phyloP scores from a whole-genome alignment of 2,888 invertebrate genomes.

The Agelastica alni region DNA sequence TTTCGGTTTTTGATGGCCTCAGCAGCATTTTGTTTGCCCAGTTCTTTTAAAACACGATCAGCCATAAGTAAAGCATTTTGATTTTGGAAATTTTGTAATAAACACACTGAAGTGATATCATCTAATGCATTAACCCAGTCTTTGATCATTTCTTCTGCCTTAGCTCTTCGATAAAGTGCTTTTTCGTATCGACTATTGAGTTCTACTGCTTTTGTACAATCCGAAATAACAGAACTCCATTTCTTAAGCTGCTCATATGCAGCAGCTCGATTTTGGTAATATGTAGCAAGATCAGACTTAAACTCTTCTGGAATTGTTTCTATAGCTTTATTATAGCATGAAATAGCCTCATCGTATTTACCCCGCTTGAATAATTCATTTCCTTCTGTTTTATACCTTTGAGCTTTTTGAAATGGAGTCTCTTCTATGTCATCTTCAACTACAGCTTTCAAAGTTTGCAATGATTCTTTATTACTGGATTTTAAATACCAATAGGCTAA shows the following conservation, averaged over 20 bases:
- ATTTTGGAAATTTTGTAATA: constrained; percentile 87
- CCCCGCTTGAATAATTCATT: constrained; percentile 84
- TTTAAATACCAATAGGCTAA: constrained; percentile 69
- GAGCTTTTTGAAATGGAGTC: constrained; percentile 74
- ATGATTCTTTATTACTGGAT: constrained; percentile 54
- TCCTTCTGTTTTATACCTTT: constrained; percentile 83
- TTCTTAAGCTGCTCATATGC: constrained; percentile 90
- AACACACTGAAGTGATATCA: constrained; percentile 91
- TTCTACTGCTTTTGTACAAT: constrained; percentile 84
- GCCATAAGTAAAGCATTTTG: constrained; percentile 80
- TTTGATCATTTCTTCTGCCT: constrained; percentile 79
- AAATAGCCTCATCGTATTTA: constrained; percentile 89
- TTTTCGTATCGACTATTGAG: constrained; percentile 86
- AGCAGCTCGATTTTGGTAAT: constrained; percentile 95
- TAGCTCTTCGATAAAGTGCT: constrained; percentile 82
- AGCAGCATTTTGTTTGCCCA: constrained; percentile 76
- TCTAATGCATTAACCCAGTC: constrained; percentile 82
- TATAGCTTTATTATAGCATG: constrained; percentile 90
- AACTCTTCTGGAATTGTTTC: constrained; percentile 80
- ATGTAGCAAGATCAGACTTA: constrained; percentile 79
- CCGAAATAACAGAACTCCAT: constrained; percentile 81
- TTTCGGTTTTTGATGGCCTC: constrained; percentile 70
- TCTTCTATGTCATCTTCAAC: constrained; percentile 47
- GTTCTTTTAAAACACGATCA: constrained; percentile 84
- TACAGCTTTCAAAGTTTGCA: constrained; percentile 38